Base-by-base conservation (phyloP, 2,113 vertebrate species). In the Alligator mississippiensis region DNA sequence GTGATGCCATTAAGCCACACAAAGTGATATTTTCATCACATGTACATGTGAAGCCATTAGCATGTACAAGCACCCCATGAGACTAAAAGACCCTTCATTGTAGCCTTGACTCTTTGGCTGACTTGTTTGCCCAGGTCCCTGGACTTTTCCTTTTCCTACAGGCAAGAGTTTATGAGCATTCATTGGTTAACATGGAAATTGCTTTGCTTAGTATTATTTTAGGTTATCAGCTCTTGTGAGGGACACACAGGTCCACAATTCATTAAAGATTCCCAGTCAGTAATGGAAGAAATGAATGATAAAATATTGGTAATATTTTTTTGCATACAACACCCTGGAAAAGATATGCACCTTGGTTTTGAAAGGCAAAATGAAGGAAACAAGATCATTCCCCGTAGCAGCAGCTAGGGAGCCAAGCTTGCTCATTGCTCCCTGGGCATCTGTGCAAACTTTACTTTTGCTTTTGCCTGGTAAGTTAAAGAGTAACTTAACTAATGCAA, bases 211-310 rank as follows among this genome's bases (percentile, higher is more conserved):
- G 77, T 95, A 47, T 59, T 1, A 1, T 74, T 57, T 0, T 15
- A 61, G 83, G 70, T 64, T 91, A 82, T 82, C 92, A 91, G 82
- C 77, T 94, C 92, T 89, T 19, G 90, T 96, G 96, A 80, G 96
- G 96, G 95, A 95, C 3, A 47, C 12, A 68, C 61, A 57, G 93
- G 84, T 93, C 90, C 91, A 28, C 5, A 0, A 47, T 92, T 96
- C 95, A 21, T 6, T 70, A n/a, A 30, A 30, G n/a, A n/a, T 34
- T 34, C 66, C 17, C 19, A 70, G 9, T 70, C 19, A 21, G 18
- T 34, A 19, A n/a, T 34, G 68, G 30, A 34, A 19, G 21, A 70
- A 70, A 5, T 70, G 18, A 34, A 47, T 47, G 7, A 47, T 47
- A 47, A 9, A 9, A 47, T 47, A 47, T 47, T 47, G 47, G 47